phyloP scores from a whole-genome alignment of 2,888 invertebrate genomes.

The Sinhomidia bicolor region DNA sequence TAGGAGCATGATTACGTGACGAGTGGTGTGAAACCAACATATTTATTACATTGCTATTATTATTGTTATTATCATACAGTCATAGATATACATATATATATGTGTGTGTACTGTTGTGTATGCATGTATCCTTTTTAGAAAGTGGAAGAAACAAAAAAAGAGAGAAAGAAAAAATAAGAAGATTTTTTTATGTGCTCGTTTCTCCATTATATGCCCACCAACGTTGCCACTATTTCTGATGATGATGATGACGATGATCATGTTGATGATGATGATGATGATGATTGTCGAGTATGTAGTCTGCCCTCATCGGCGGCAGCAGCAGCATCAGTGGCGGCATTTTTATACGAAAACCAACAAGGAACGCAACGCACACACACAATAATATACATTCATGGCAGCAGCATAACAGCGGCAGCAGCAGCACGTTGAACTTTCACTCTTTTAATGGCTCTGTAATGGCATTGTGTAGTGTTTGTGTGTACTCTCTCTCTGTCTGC shows the following conservation, averaged over 20 bases:
- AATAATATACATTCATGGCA: not conserved
- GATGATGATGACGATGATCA: not conserved
- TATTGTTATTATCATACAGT: too few species aligned
- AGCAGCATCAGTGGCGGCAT: too few species aligned
- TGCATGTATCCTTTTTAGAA: too few species aligned
- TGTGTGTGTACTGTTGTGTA: too few species aligned
- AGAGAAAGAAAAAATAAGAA: not conserved
- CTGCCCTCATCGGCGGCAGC: too few species aligned
- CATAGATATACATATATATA: too few species aligned
- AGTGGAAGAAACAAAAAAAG: not conserved
- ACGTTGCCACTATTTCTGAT: not conserved
- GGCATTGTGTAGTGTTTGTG: not conserved
- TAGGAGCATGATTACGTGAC: not conserved
- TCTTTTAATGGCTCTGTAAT: slow-evolving; percentile 43
- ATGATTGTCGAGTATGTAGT: not conserved
- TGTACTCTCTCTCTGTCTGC: too few species aligned
- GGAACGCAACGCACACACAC: too few species aligned
- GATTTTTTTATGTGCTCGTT: slow-evolving; percentile 24
- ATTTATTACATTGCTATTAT: not conserved
- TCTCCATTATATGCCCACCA: not conserved
- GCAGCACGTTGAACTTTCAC: slow-evolving; percentile 48
- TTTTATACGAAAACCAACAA: too few species aligned
- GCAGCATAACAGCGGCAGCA: too few species aligned
- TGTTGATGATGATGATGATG: not conserved
- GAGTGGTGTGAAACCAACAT: slow-evolving; percentile 14